These are phyloP conservation scores for Chlorodrepanis virens DNA, from an alignment of 2,113 vertebrate species.

Conservation along the genomic window DNA sequence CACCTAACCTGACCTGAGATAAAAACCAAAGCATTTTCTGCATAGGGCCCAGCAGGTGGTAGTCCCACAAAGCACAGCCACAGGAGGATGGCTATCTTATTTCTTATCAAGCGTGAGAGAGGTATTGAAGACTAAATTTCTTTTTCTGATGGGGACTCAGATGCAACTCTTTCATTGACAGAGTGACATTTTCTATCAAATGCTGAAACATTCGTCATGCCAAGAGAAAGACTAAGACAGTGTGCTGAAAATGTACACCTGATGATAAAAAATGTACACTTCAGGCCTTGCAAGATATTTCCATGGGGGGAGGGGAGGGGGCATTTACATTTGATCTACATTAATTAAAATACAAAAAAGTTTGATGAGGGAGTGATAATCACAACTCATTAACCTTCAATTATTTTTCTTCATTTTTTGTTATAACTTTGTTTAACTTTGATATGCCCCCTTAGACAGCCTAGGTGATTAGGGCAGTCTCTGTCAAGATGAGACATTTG, in stretches of 20 bases:
- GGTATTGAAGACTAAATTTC: background rate
- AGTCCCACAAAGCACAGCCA: background rate
- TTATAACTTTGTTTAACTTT: background rate
- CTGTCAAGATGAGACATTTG: background rate
- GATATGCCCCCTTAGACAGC: rapidly evolving
- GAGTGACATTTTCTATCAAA: background rate
- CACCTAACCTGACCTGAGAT: background rate
- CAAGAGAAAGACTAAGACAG: background rate
- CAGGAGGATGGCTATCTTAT: background rate
- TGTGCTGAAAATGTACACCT: background rate
- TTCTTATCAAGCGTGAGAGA: background rate
- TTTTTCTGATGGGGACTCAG: background rate
- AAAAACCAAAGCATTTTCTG: background rate
- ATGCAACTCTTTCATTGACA: background rate
- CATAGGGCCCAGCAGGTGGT: background rate
- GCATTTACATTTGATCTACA: background rate
- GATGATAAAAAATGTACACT: background rate
- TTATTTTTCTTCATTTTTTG: background rate
- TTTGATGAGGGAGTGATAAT: background rate
- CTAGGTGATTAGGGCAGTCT: background rate
- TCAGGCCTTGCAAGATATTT: background rate
- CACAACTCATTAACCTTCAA: background rate
- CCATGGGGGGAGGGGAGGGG: rapidly evolving
- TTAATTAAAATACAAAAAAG: background rate
- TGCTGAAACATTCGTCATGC: background rate